A percentile compares a stretch with the other conserved stretches of the same genome.
Conservation (phyloP, 2,113 vertebrate species). For the Heliornis fulica region DNA sequence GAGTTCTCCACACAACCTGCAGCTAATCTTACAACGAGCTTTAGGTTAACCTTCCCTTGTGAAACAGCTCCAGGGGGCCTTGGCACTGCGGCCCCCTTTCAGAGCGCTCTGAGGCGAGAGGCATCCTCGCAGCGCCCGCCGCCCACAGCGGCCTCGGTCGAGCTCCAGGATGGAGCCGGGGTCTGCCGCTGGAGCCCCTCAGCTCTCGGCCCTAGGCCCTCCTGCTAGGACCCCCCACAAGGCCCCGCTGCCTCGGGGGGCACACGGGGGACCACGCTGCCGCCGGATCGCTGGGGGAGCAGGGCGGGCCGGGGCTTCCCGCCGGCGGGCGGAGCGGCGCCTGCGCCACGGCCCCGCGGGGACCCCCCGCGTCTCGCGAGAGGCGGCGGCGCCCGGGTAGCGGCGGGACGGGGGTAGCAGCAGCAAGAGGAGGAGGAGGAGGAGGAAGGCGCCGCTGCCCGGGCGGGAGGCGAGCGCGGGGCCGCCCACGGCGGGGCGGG, state of each 20-base stretch:
- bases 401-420: neutral
- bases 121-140: too few relatives aligned
- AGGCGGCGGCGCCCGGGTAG: neutral
- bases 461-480: slow-evolving; percentile 18
- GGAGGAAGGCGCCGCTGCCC: neutral
- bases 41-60: neutral
- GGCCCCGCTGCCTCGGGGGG: neutral
- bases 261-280: neutral
- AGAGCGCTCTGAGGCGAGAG: neutral
- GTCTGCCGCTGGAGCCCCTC: neutral
- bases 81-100: accelerated
- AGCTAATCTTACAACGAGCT: neutral
- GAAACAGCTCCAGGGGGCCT: accelerated
- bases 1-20: accelerated
- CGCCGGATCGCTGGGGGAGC: too few relatives aligned
- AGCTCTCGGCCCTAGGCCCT: neutral
- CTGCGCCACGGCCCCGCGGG: neutral
- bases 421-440: neutral
- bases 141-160: too few relatives aligned
- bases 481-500: neutral
- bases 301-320: neutral
- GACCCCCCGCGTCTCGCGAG: slow-evolving; percentile 34
- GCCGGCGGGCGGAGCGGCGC: neutral
- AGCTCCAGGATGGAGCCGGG: neutral
- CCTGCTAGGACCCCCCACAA: too few relatives aligned